phyloP scores from a whole-genome alignment of 2,888 invertebrate genomes.

The Pocota personata region DNA sequence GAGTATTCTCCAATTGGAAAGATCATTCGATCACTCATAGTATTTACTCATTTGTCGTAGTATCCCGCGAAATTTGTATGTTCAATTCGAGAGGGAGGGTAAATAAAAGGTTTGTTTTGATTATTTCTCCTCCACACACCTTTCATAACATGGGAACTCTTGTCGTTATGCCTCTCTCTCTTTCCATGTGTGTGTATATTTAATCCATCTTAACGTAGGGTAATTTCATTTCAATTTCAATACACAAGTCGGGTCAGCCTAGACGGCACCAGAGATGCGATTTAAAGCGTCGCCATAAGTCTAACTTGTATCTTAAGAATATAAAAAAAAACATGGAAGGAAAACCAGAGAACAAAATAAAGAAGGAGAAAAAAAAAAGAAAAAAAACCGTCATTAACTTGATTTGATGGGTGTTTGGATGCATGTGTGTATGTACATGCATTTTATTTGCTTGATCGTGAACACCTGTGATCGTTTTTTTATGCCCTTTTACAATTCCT shows the following conservation, averaged over 20 bases:
- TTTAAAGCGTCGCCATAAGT: slow-evolving; percentile 72
- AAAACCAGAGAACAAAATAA: slow-evolving; percentile 24
- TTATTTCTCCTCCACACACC: slow-evolving; percentile 68
- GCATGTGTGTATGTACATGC: slow-evolving; percentile 47
- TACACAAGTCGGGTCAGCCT: slow-evolving; percentile 71
- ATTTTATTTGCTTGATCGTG: slow-evolving; percentile 75
- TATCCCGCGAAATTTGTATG: slow-evolving; percentile 67
- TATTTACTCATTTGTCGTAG: slow-evolving; percentile 1
- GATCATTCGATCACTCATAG: neutral
- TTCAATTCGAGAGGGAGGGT: neutral
- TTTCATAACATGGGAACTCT: slow-evolving; percentile 58
- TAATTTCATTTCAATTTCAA: slow-evolving; percentile 71
- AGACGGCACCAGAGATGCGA: slow-evolving; percentile 74
- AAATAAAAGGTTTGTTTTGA: slow-evolving; percentile 69
- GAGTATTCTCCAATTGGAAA: neutral
- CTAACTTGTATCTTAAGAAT: slow-evolving; percentile 43
- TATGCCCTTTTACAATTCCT: slow-evolving; percentile 72
- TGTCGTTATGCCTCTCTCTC: neutral
- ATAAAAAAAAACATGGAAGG: neutral
- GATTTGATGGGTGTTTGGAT: slow-evolving; percentile 73
- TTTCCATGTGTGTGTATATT: neutral
- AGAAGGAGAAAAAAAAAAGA: neutral
- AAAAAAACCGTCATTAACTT: slow-evolving; percentile 67
- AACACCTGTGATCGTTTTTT: slow-evolving; percentile 77
- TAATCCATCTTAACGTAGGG: slow-evolving; percentile 48